Percentiles rank a stretch among this genome's conserved stretches.
Evolutionary conservation across 2,113 vertebrate species (phyloP).

Genomic region (Petromus typicus): DNA sequence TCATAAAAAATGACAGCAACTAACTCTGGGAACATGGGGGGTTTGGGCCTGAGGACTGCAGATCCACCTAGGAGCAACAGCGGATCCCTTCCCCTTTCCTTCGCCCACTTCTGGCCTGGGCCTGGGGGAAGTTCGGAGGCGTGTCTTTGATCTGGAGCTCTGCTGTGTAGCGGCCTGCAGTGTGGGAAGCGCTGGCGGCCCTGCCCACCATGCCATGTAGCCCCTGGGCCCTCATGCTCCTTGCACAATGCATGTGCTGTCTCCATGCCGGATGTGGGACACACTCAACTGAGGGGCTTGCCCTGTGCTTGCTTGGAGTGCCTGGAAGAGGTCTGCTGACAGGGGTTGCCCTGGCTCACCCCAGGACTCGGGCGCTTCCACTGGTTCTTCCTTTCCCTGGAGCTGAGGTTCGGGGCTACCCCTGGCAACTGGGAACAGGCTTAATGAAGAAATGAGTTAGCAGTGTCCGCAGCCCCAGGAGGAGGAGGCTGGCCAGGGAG

Average conservation of each 20-base stretch:
- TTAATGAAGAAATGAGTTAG: slow-evolving; percentile 6
- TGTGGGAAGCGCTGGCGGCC: slow-evolving; percentile 7
- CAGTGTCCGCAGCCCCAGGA: background rate
- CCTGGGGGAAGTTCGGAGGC: slow-evolving; percentile 36
- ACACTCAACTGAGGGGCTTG: slow-evolving; percentile 43
- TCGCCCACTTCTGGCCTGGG: slow-evolving; percentile 54
- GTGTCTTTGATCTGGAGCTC: slow-evolving; percentile 33
- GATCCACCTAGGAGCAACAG: slow-evolving; percentile 43
- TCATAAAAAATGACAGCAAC: slow-evolving; percentile 91
- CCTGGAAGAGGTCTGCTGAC: slow-evolving; percentile 32
- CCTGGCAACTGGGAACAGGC: background rate
- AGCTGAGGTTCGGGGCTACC: background rate
- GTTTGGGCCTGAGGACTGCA: slow-evolving; percentile 54
- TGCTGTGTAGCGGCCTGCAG: slow-evolving; percentile 2
- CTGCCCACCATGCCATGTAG: background rate
- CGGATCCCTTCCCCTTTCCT: slow-evolving; percentile 22
- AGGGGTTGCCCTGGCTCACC: background rate
- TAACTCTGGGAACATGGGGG: slow-evolving; percentile 74
- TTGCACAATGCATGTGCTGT: slow-evolving; percentile 67
- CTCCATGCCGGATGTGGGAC: slow-evolving; percentile 59
- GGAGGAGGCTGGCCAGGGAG: slow-evolving; percentile 1
- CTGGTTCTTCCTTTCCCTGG: slow-evolving; percentile 36
- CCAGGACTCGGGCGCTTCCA: background rate
- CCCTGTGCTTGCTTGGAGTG: slow-evolving; percentile 53
- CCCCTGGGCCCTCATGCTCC: slow-evolving; percentile 43